Conservation (phyloP, 2,888 invertebrate species). For the Tetramorium bicarinatum region DNA sequence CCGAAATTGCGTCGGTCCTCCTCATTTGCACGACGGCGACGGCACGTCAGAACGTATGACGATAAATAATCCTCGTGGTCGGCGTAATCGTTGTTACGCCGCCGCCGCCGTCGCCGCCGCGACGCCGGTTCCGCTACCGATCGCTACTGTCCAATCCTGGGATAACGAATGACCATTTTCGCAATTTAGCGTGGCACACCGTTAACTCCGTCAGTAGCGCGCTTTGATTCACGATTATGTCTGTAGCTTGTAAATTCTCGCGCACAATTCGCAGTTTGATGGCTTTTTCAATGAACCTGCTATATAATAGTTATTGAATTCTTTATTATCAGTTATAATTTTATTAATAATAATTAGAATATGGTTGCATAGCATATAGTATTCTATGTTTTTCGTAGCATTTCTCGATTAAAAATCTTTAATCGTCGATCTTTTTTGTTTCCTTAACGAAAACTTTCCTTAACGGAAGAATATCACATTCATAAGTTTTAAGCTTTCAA, state of each 20-base stretch:
- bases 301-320: not conserved
- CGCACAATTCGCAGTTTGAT: not conserved
- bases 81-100: slow-evolving; percentile 65
- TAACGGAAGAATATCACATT: not conserved
- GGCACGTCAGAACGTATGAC: slow-evolving; percentile 57
- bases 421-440: not conserved
- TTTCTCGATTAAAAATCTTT: not conserved
- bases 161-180: slow-evolving; percentile 47
- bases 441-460: not conserved
- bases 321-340: not conserved
- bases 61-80: slow-evolving; percentile 74
- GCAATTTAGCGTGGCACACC: slow-evolving; percentile 35
- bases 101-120: slow-evolving; percentile 19
- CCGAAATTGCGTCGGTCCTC: slow-evolving; percentile 72
- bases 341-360: slow-evolving; percentile 22
- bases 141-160: slow-evolving; percentile 55
- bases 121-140: slow-evolving; percentile 58
- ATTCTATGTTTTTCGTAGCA: not conserved
- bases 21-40: slow-evolving; percentile 66
- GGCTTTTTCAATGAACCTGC: not conserved
- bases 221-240: slow-evolving; percentile 34
- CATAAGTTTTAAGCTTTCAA: not conserved
- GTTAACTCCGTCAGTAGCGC: slow-evolving; percentile 25
- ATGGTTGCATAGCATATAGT: not conserved
- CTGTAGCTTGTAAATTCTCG: not conserved